Conservation (phyloP, 2,888 invertebrate species). For the Alsophila aescularia region DNA sequence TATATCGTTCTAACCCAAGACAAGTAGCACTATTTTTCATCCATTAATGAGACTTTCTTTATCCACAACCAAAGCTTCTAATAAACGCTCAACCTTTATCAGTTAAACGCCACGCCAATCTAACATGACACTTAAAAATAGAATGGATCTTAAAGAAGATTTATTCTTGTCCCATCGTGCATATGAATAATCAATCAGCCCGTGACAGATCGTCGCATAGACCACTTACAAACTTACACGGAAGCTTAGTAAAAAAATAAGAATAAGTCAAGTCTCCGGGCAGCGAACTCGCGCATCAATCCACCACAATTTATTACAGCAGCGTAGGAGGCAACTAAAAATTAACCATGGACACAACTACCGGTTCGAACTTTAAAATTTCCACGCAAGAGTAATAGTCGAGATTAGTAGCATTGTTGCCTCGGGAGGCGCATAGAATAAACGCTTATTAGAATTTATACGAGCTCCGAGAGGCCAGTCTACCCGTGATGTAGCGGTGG, state of each 20-base stretch:
- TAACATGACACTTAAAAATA: slow-evolving; percentile 54
- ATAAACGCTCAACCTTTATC: slow-evolving; percentile 50
- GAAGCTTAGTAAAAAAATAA: slow-evolving; percentile 49
- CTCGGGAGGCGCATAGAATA: slow-evolving; percentile 68
- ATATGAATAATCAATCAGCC: slow-evolving; percentile 62
- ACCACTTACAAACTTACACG: slow-evolving; percentile 63
- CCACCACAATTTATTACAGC: slow-evolving; percentile 68
- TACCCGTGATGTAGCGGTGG: slow-evolving; percentile 58
- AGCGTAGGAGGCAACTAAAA: slow-evolving; percentile 79
- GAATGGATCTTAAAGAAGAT: slow-evolving; percentile 56
- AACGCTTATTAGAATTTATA: slow-evolving; percentile 80
- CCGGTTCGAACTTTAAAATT: slow-evolving; percentile 70
- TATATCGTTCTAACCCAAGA: too few relatives aligned
- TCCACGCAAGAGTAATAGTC: slow-evolving; percentile 74
- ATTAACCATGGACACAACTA: slow-evolving; percentile 72
- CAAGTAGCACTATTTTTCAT: neutral
- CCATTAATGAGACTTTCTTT: neutral
- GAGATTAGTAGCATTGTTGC: slow-evolving; percentile 78
- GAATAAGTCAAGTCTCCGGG: slow-evolving; percentile 35
- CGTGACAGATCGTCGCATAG: slow-evolving; percentile 69
- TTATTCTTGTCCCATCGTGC: slow-evolving; percentile 58
- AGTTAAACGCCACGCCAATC: slow-evolving; percentile 50
- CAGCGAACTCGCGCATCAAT: slow-evolving; percentile 52
- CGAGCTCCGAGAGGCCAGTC: slow-evolving; percentile 46
- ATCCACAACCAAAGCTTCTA: neutral